Evolutionary conservation across 2,797 vertebrate species (phyloP).

Genomic region (Pantherophis alleghaniensis): DNA sequence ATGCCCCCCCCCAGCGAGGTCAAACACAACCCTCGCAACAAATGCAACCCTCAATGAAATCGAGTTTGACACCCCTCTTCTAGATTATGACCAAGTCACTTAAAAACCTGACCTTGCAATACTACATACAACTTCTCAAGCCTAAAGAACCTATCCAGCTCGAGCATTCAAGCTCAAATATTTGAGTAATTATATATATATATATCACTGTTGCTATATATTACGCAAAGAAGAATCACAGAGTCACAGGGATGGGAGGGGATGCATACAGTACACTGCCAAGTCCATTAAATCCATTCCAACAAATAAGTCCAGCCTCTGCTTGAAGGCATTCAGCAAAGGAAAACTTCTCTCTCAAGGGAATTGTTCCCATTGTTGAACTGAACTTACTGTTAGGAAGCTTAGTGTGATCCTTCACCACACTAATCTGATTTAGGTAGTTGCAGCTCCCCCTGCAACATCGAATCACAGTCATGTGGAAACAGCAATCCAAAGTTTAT

Average conservation of each 20-base stretch:
- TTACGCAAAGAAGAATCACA: neutral
- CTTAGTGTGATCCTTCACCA: neutral
- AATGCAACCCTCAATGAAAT: no score
- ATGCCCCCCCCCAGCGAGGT: no score
- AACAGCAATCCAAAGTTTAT: neutral
- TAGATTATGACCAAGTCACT: no score
- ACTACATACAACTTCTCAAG: neutral
- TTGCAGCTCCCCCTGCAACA: neutral
- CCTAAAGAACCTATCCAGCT: neutral
- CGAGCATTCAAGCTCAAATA: no score
- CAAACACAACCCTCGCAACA: no score
- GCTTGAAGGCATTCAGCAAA: neutral
- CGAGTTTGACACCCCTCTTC: no score
- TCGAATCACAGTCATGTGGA: neutral
- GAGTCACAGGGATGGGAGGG: neutral
- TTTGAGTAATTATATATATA: no score
- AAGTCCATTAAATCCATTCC: neutral
- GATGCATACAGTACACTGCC: neutral
- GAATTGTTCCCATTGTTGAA: neutral
- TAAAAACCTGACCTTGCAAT: no score
- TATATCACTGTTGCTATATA: neutral
- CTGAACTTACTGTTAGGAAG: neutral
- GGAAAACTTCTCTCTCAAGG: neutral
- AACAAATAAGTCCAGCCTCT: neutral
- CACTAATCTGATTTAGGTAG: neutral